These are phyloP conservation scores for Yponomeuta evonymella DNA, from an alignment of 2,888 invertebrate species.

Conservation along the genomic window DNA sequence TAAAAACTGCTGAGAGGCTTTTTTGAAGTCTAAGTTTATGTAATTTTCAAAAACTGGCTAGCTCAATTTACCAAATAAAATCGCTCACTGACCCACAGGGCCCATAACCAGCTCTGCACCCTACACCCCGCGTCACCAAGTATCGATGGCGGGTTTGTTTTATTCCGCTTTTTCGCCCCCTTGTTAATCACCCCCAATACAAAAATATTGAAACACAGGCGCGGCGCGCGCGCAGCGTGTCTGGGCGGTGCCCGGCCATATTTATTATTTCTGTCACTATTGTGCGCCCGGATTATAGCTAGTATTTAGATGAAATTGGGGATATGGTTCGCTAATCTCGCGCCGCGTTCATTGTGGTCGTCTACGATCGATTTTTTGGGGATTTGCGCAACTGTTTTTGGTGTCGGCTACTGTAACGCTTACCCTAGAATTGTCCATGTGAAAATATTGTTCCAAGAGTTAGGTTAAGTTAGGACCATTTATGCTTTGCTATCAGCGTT, in stretches of 20 bases:
- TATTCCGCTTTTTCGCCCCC: constrained; percentile 48
- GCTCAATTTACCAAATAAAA: too few relatives aligned
- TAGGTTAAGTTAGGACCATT: too few relatives aligned
- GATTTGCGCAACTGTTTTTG: constrained; percentile 3
- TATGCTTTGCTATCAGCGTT: too few relatives aligned
- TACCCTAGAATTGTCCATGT: background rate
- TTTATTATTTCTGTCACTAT: constrained; percentile 75
- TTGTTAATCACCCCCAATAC: constrained; percentile 58
- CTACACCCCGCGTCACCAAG: constrained; percentile 19
- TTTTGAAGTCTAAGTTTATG: too few relatives aligned
- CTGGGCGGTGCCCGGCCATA: constrained; percentile 47
- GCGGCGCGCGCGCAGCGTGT: constrained; percentile 38
- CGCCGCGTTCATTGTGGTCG: constrained; percentile 9
- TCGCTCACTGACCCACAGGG: constrained; percentile 26
- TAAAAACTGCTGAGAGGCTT: too few relatives aligned
- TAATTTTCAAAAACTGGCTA: too few relatives aligned
- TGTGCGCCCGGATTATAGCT: constrained; percentile 64
- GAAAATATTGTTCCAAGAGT: background rate
- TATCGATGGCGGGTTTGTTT: constrained; percentile 64
- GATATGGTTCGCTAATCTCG: constrained; percentile 37
- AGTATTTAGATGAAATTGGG: constrained; percentile 76
- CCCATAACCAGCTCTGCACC: constrained; percentile 23
- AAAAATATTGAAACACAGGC: constrained; percentile 60
- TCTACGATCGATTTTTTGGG: constrained; percentile 49
- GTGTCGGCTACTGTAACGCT: background rate